A percentile compares a stretch with the other conserved stretches of the same genome.
These are phyloP conservation scores for Allobates femoralis DNA, from an alignment of 2,797 vertebrate genomes.

Conservation along the genomic window DNA sequence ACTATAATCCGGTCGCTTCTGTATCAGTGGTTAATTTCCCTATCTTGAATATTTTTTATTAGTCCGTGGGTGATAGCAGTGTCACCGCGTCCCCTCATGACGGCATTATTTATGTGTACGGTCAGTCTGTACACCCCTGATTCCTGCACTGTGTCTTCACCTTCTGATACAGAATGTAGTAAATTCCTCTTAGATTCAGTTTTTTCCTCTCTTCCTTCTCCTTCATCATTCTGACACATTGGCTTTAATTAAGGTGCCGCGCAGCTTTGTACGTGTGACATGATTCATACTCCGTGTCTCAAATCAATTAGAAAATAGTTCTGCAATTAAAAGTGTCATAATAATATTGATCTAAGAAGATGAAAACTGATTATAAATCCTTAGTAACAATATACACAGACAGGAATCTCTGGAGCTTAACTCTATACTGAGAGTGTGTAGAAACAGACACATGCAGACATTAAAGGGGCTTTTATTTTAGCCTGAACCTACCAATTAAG, in stretches of 20 bases:
- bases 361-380: background rate
- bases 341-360: constrained; percentile 32
- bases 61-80: too few relatives aligned
- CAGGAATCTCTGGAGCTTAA: background rate
- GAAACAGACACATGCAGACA: background rate
- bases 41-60: too few relatives aligned
- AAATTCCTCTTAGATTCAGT: background rate
- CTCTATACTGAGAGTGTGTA: background rate
- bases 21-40: too few relatives aligned
- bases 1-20: too few relatives aligned
- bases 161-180: background rate
- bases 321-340: constrained; percentile 38
- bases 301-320: constrained; percentile 37
- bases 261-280: background rate
- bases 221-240: background rate
- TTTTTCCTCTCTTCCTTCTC: background rate
- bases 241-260: background rate
- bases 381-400: background rate
- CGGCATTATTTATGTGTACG: background rate
- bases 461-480: background rate
- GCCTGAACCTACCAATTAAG: too few relatives aligned
- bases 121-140: background rate
- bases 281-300: background rate
- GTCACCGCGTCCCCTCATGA: too few relatives aligned
- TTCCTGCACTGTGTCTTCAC: background rate